Base-by-base conservation (phyloP, 2,888 invertebrate genomes). In the Zygothrica quintamaculata region DNA sequence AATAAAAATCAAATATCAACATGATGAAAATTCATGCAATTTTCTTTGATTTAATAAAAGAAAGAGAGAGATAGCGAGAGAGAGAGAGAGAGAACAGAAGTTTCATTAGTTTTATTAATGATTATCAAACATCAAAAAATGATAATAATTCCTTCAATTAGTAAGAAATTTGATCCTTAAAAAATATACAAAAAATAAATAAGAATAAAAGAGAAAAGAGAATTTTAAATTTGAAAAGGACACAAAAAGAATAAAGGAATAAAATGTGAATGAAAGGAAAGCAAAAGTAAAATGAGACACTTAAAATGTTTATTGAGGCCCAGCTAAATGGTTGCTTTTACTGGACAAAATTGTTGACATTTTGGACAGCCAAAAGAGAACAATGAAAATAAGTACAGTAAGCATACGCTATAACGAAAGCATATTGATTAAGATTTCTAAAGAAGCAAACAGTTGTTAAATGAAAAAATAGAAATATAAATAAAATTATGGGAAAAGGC, bases 181-280 rank as follows among this genome's bases (percentile, higher is more conserved):
- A n/a, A n/a, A n/a, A n/a, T n/a, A n/a, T n/a, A n/a, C n/a, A n/a
- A n/a, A n/a, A n/a, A n/a, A n/a, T n/a, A n/a, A n/a, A n/a, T n/a
- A n/a, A n/a, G n/a, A n/a, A n/a, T n/a, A n/a, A n/a, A n/a, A n/a
- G n/a, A n/a, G n/a, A n/a, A n/a, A n/a, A n/a, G n/a, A n/a, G n/a
- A n/a, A n/a, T n/a, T n/a, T n/a, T n/a, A n/a, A n/a, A n/a, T n/a
- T n/a, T n/a, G n/a, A n/a, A n/a, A n/a, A n/a, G n/a, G n/a, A n/a
- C n/a, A n/a, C n/a, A n/a, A n/a, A n/a, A n/a, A n/a, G n/a, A n/a
- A n/a, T n/a, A 75, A 48, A 44, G 55, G 16, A 26, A 46, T 70
- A 72, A 75, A 70, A 78, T 72, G 71, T 75, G 52, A 70, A 56
- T 62, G 39, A 18, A 13, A 34, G n/a, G n/a, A 29, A 25, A 65